phyloP scores from a whole-genome alignment of 2,888 invertebrate species.

The Diaperis boleti region DNA sequence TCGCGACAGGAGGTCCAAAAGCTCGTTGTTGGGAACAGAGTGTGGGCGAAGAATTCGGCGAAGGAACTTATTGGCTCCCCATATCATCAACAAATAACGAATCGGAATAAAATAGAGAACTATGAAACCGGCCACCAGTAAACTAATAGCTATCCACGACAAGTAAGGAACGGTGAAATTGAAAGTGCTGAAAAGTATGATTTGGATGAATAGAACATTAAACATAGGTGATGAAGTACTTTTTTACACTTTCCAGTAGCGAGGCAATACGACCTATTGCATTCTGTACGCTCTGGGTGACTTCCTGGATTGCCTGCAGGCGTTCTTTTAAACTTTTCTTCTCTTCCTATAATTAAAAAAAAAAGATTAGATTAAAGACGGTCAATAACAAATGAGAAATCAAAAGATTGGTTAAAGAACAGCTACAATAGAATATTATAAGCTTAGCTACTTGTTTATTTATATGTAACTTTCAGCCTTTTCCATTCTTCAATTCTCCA shows the following conservation, averaged over 20 bases:
- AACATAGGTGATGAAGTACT: conserved; percentile 74
- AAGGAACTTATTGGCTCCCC: conserved; percentile 96
- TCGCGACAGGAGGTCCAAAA: conserved; percentile 92
- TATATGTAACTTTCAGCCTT: too few species aligned
- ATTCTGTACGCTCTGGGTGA: conserved; percentile 96
- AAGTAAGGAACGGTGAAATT: conserved; percentile 98
- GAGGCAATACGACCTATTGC: conserved; percentile 94
- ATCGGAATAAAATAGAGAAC: conserved; percentile 92
- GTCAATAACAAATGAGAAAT: too few species aligned
- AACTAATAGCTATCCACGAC: conserved; percentile 89
- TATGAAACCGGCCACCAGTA: conserved; percentile 78
- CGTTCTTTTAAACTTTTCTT: conserved; percentile 95
- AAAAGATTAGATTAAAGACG: conserved; percentile 34
- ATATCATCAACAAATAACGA: conserved; percentile 88
- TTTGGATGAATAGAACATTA: background rate
- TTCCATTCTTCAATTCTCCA: too few species aligned
- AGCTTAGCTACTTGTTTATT: too few species aligned
- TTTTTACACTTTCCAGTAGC: conserved; percentile 93
- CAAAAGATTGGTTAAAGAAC: too few species aligned
- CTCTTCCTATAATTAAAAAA: conserved; percentile 77
- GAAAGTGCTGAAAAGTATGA: conserved; percentile 77
- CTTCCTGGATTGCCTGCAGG: conserved; percentile 96
- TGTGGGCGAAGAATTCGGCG: conserved; percentile 93
- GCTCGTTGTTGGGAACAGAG: conserved; percentile 96
- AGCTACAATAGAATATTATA: too few species aligned